Base-by-base conservation (phyloP, 1,140 invertebrate species). In the Cotesia vestalis region DNA sequence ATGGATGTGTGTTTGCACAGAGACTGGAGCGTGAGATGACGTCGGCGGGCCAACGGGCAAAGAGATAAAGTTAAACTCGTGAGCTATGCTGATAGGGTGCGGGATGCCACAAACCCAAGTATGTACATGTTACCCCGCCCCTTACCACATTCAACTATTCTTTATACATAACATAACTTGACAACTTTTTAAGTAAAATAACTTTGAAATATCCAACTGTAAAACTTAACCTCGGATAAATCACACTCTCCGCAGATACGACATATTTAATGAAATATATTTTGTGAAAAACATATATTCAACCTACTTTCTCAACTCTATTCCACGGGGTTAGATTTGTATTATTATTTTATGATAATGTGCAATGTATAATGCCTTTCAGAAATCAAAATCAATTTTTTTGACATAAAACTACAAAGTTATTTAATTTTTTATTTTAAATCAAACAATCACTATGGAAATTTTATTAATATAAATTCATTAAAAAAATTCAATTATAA, bases 71-170 rank as follows among this genome's bases (percentile, higher is more conserved):
- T 59, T 59, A 46, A 46, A 11, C 57, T 59, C 20, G 57, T 59
- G 57, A 59, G 57, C 57, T 59, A 59, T 59, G 20, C 57, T 59
- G 57, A 59, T 59, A 59, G 57, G 57, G 57, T 59, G 57, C 57
- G 17, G 20, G 57, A 59, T 20, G 27, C 57, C 17, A 27, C 57
- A 59, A 20, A 14, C 8, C 40, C 40, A 8, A 46, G 53, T 20
- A 59, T 20, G 57, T 59, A 59, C 17, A 55, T 59, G 20, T 59
- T 20, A 59, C 8, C 9, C 57, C 40, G 5, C 40, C 40, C 40
- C 40, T 9, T 59, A 17, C 20, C 57, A 59, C 57, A 17, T 59
- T 59, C 14, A 59, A 59, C 14, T 17, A 20, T 59, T 59, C 57
- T 59, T 59, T 20, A 59, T 46, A 46, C 40, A 46, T 46, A 46